phyloP scores from a whole-genome alignment of 2,113 vertebrate species.

The Engraulis encrasicolus region DNA sequence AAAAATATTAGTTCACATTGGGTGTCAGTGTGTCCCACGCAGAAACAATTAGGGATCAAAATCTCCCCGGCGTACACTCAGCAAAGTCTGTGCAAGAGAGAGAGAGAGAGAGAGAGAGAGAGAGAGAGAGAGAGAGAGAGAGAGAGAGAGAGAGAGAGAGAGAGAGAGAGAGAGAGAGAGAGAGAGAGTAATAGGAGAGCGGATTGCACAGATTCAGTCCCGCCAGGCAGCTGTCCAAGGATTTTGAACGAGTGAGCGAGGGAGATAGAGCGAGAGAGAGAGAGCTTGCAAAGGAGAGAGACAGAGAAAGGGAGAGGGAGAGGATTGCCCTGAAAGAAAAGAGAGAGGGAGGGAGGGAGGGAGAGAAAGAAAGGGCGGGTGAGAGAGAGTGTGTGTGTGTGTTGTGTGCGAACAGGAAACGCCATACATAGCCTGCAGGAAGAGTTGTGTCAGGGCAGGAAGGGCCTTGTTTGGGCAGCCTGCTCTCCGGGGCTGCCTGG shows the following conservation, averaged over 20 bases:
- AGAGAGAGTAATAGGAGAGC: conserved; percentile 5
- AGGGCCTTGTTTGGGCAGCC: conserved; percentile 79
- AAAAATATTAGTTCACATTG: not conserved
- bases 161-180: conserved; percentile 33
- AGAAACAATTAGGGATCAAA: conserved; percentile 18
- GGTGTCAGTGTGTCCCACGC: not conserved
- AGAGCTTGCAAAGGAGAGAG: too few relatives aligned
- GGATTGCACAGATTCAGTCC: conserved; percentile 67
- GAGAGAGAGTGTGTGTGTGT: conserved; percentile 29
- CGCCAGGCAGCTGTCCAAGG: conserved; percentile 75
- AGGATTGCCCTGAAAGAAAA: conserved; percentile 3
- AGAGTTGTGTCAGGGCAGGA: conserved; percentile 79
- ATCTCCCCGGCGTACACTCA: not conserved
- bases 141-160: not conserved
- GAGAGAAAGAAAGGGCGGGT: conserved; percentile 36
- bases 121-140: conserved; percentile 26
- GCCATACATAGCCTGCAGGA: conserved; percentile 83
- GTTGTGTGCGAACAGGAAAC: conserved; percentile 79
- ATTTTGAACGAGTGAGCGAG: conserved; percentile 49
- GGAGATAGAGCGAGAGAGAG: conserved; percentile 45
- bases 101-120: conserved; percentile 34
- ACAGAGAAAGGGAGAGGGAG: conserved; percentile 38
- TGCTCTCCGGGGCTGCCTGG: conserved; percentile 74
- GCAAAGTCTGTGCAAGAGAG: not conserved
- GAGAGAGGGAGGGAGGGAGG: conserved; percentile 48